Conservation (phyloP, 2,113 vertebrate species). For the Prietella phreatophila region DNA sequence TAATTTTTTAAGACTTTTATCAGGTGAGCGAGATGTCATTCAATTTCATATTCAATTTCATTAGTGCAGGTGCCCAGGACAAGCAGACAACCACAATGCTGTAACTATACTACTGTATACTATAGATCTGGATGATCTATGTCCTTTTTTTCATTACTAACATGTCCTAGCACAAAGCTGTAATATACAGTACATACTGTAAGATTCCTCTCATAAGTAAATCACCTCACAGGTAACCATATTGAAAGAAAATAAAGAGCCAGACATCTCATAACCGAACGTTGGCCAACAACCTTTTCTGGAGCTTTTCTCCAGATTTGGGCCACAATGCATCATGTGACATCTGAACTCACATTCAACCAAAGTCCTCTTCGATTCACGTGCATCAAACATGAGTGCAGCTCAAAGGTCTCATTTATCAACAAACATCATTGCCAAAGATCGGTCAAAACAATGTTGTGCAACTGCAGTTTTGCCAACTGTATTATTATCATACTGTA, state of each 20-base stretch:
- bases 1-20: too few relatives aligned
- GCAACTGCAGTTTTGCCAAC: too few relatives aligned
- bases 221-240: background rate
- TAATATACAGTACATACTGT: background rate
- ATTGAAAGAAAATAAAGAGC: background rate
- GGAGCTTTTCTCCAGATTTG: too few relatives aligned
- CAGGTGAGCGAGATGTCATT: background rate
- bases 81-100: background rate
- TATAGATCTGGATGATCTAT: background rate
- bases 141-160: background rate
- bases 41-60: background rate
- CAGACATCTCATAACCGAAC: background rate
- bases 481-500: background rate
- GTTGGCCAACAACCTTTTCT: too few relatives aligned
- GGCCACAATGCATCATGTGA: too few relatives aligned
- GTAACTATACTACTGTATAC: background rate
- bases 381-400: too few relatives aligned
- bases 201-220: background rate
- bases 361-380: too few relatives aligned
- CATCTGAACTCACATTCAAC: too few relatives aligned
- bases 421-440: too few relatives aligned
- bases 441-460: too few relatives aligned
- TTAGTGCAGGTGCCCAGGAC: background rate
- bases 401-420: too few relatives aligned
- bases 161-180: background rate